Evolutionary conservation across 2,888 invertebrate species (phyloP), one percentile per base, ranked within the genome.

Genomic region (Catocala sponsa): DNA sequence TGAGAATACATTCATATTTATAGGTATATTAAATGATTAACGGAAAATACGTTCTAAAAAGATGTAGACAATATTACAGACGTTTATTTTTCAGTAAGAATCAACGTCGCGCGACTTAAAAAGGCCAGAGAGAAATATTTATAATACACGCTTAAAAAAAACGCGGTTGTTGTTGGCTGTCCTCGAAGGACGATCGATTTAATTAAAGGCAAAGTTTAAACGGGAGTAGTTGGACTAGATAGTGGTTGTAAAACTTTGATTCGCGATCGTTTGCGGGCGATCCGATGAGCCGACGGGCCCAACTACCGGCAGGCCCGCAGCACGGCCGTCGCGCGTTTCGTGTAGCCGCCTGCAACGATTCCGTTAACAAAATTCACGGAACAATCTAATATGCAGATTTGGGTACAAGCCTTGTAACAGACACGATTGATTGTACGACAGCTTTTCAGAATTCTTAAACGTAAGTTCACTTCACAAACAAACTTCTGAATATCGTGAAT

Each of bases 301-400:
- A 6, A 2, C 12, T 12, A 44, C 12, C 25, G 25, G 25, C 25
- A 25, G 25, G 25, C 25, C 25, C 2, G 25, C 25, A 4, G 4
- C 25, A 60, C 65, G 58, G 41, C 55, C 55, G 59, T 41, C 63
- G 67, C 48, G 55, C 56, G 38, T 56, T 61, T 46, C 65, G 56
- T 55, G 25, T 46, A 65, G 56, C 72, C 65, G 69, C 64, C 66
- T 68, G 73, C 70, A 50, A 52, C 59, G 33, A 54, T 47, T 59
- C 59, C 46, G 69, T 66, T 81, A 81, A 80, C 82, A 83, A 81
- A 84, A 85, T 83, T 83, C 77, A 81, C 76, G 70, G 80, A 83
- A 81, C 82, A 83, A 84, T 86, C 82, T 82, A 81, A 81, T 83
- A 87, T 85, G 81, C 79, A 83, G 79, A 87, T 86, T 72, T 63